phyloP scores from a whole-genome alignment of 37 sponge, comb jelly and placozoan genomes.

The Ianthella basta region DNA sequence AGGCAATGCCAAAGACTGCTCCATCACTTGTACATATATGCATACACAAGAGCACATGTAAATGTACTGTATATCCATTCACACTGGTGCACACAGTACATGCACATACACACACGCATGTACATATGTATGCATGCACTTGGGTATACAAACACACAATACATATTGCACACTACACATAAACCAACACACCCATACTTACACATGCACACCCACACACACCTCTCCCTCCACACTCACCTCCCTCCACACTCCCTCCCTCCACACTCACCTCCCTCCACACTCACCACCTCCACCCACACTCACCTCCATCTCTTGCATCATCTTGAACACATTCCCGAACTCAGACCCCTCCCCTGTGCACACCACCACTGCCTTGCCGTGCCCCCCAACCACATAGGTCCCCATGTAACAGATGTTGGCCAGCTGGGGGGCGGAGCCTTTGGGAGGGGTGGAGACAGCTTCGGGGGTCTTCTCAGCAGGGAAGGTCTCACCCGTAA shows the following conservation, averaged over 20 bases:
- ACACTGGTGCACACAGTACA: too few species aligned
- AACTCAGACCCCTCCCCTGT: constrained; percentile 95
- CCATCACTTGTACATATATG: too few species aligned
- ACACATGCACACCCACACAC: background rate
- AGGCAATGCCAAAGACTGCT: too few species aligned
- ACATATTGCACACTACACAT: background rate
- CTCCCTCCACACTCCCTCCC: too few species aligned
- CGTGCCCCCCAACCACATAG: constrained; percentile 89
- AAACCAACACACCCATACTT: constrained; percentile 6
- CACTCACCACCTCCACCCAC: background rate
- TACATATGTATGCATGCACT: too few species aligned
- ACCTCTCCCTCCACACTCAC: too few species aligned
- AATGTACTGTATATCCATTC: too few species aligned
- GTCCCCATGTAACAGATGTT: constrained; percentile 98
- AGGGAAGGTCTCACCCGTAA: constrained; percentile 95
- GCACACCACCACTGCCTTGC: constrained; percentile 92
- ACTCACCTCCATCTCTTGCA: constrained; percentile 86
- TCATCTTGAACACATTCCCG: constrained; percentile 92
- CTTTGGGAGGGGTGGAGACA: background rate
- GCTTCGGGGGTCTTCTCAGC: constrained; percentile 63
- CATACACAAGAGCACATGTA: too few species aligned
- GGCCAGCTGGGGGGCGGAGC: constrained; percentile 44
- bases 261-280: background rate
- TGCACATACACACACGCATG: too few species aligned
- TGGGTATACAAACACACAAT: background rate